These are phyloP conservation scores for Indri indri DNA, from an alignment of 2,113 vertebrate species.

Conservation along the genomic window DNA sequence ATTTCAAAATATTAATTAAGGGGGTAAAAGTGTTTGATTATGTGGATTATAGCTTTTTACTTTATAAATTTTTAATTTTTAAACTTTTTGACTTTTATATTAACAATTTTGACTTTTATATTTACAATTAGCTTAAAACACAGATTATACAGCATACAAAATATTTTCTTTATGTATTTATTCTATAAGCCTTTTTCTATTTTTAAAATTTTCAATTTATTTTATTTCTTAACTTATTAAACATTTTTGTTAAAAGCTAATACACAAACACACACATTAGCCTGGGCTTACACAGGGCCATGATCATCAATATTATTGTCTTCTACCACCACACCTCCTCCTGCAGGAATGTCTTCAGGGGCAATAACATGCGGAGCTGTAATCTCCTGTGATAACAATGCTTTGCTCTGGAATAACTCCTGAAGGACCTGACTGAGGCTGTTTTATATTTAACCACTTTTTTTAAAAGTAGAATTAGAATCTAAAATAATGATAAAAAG, in stretches of 20 bases:
- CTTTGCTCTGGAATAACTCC: not conserved
- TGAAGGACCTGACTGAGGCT: not conserved
- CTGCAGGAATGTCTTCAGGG: not conserved
- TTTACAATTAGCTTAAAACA: not conserved
- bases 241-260: not conserved
- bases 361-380: not conserved
- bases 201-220: not conserved
- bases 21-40: too few species aligned
- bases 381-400: not conserved
- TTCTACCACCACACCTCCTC: not conserved
- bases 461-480: not conserved
- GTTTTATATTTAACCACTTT: not conserved
- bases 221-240: too few species aligned
- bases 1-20: too few species aligned
- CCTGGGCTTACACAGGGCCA: not conserved
- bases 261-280: not conserved
- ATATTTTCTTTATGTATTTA: not conserved
- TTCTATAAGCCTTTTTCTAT: not conserved
- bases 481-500: not conserved
- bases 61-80: not conserved
- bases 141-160: not conserved
- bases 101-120: too few species aligned
- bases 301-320: not conserved
- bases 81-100: not conserved
- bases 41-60: not conserved